Base-by-base conservation (phyloP, 2,113 vertebrate genomes). In the Pedionomus torquatus region DNA sequence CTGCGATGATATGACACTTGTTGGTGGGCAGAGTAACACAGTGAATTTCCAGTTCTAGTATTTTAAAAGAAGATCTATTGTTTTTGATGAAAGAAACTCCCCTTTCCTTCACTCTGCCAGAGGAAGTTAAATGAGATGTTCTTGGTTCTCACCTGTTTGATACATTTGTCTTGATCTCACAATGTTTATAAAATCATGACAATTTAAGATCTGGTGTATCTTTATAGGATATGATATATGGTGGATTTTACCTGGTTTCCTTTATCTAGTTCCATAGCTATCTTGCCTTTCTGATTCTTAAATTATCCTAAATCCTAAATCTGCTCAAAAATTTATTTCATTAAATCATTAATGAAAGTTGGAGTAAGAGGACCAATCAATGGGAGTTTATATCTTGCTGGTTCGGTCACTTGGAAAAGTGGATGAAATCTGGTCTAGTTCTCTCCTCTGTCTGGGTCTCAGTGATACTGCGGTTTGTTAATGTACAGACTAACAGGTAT, bases 1-100 rank as follows among this genome's bases (percentile, higher is more conserved):
- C 16, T 70, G 31, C n/a, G n/a, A 10, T 0, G 3, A 10, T 35
- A 3, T 3, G n/a, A 31, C 17, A 9, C 7, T 33, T 35, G 3
- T 1, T 16, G 15, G 31, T 55, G 31, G 30, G 26, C 31, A 65
- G 16, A 52, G 2, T 5, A 79, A 76, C 8, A 10, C 10, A 6
- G 13, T 1, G 25, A 76, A 80, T 64, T 68, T 26, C 61, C 57
- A 37, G 65, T 81, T 60, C 16, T 33, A 64, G 5, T 19, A 74
- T 46, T 11, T 63, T 64, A 57, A n/a, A 26, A 64, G 60, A 54
- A 33, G 23, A 0, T 43, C 6, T 63, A 16, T 17, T 89, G 49
- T 21, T 74, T 41, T 21, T 44, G 16, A 16, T 49, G 8, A n/a
- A 70, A 74, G 9, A 26, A 61, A 15, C 7, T 25, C 11, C 35